Base-by-base conservation (phyloP, 2,888 invertebrate species). In the Cheilosia pagana region DNA sequence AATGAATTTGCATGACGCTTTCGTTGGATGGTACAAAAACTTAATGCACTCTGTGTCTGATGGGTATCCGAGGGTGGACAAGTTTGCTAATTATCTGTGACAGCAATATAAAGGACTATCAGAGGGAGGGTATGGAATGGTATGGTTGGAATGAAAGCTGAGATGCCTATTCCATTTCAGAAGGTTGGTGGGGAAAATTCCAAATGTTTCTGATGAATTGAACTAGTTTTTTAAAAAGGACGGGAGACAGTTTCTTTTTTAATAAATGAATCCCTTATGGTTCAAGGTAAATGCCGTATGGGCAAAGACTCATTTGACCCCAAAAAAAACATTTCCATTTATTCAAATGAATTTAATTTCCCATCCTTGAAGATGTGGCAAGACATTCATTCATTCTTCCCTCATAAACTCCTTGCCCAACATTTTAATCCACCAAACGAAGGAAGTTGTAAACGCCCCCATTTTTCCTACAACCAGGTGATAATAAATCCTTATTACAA, bases 401-500 rank as follows among this genome's bases (percentile, higher is more conserved):
- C 4, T 14, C 35, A 25, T 25, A 10, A 6, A 35, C 10, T 35
- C 43, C 31, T 3, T 35, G n/a, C n/a, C n/a, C 1, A 4, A 41
- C 19, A 16, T 45, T 16, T 45, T 2, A 45, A 8, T 16, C 2
- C 19, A 6, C 43, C n/a, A 1, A 45, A 45, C 43, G n/a, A 19
- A 45, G 3, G 8, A 45, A 19, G 23, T 23, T 14, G 23, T 23
- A 23, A 50, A 25, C 14, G 25, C 2, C 23, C 23, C 23, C 19
- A 50, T 12, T 50, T 45, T 6, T 68, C 23, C 50, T 16, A 31
- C 67, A 68, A 53, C 52, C 68, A 68, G 60, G 67, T 68, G 62
- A 45, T 16, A 25, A 77, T 77, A 70, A 48, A 77, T 77, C 62
- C 62, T 62, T 70, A 77, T 55, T 53, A 41, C 53, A 41, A 53